Percentiles rank a stretch among this genome's conserved stretches.
Conservation (phyloP, 2,888 invertebrate genomes). For the Tenthredo amoena region DNA sequence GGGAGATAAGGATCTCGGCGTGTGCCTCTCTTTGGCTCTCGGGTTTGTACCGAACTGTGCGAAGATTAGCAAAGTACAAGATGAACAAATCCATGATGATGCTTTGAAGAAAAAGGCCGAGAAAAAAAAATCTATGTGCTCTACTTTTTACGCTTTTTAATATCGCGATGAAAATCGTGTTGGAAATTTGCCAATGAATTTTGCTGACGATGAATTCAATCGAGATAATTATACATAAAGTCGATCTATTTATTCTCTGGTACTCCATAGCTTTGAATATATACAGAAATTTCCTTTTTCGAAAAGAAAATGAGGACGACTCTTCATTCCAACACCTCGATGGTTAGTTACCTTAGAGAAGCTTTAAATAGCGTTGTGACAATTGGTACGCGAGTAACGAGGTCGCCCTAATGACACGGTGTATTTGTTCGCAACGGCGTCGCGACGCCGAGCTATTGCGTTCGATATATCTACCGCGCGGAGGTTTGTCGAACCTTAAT, state of each 20-base stretch:
- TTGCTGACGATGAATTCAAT: not conserved
- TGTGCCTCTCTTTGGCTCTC: constrained; percentile 4
- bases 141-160: not conserved
- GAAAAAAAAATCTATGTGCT: not conserved
- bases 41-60: constrained; percentile 7
- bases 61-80: constrained; percentile 1
- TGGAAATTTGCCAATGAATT: not conserved
- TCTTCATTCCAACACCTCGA: not conserved
- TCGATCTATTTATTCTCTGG: not conserved
- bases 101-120: not conserved
- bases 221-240: not conserved
- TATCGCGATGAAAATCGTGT: not conserved
- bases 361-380: not conserved
- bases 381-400: constrained; percentile 41
- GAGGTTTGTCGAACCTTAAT: constrained; percentile 50
- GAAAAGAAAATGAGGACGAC: not conserved
- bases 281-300: not conserved
- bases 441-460: constrained; percentile 40
- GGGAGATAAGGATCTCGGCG: constrained; percentile 41
- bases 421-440: constrained; percentile 41
- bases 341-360: not conserved
- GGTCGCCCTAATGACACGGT: constrained; percentile 43
- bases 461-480: constrained; percentile 41
- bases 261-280: not conserved
- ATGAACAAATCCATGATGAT: not conserved